These are phyloP conservation scores for Ephestia elutella DNA, from an alignment of 1,140 invertebrate species.

Conservation along the genomic window DNA sequence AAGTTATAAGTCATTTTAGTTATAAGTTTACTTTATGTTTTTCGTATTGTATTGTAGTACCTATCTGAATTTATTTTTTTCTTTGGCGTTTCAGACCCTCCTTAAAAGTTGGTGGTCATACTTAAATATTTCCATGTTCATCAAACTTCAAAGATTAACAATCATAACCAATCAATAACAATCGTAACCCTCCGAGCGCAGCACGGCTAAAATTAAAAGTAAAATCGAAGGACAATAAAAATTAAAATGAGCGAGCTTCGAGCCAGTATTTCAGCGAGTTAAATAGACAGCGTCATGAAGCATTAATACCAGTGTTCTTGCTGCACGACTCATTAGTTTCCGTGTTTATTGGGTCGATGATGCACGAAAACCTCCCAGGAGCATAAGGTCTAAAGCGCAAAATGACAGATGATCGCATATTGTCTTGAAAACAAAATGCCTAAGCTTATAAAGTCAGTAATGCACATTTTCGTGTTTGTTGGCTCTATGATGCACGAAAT, in stretches of 20 bases:
- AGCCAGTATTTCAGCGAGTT: constrained; percentile 17
- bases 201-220: neutral
- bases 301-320: constrained; percentile 54
- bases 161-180: neutral
- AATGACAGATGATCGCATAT: too few relatives aligned
- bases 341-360: constrained; percentile 43
- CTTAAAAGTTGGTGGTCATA: too few relatives aligned
- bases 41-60: too few relatives aligned
- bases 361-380: constrained; percentile 34
- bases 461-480: constrained; percentile 55
- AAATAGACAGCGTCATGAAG: constrained; percentile 41
- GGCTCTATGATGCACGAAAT: constrained; percentile 35
- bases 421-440: too few relatives aligned
- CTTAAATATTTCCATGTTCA: too few relatives aligned
- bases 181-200: neutral
- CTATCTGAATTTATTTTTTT: too few relatives aligned
- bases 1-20: too few relatives aligned
- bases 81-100: too few relatives aligned
- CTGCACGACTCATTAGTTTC: constrained; percentile 53
- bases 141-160: too few relatives aligned
- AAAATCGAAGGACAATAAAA: constrained; percentile 2
- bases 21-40: too few relatives aligned
- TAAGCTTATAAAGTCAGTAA: too few relatives aligned
- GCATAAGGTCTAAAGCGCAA: too few relatives aligned
- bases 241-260: neutral